Conservation (phyloP, 92 coral and sea anemone genomes). For the Palythoa grandiflora region DNA sequence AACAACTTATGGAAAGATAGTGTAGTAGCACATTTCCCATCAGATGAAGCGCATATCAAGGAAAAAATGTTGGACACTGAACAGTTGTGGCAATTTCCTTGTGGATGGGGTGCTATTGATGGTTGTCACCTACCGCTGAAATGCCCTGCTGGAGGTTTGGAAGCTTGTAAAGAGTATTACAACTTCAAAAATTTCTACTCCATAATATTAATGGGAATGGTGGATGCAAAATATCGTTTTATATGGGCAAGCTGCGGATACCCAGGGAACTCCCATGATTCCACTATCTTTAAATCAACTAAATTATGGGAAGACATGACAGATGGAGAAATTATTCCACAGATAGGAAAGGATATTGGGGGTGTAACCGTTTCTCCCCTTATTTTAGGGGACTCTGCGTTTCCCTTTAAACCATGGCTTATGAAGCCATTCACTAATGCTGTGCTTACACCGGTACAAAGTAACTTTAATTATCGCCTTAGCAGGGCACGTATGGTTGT, state of each 20-base stretch:
- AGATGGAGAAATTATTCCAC: conserved; percentile 43
- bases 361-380: conserved; percentile 43
- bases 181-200: conserved; percentile 65
- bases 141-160: conserved; percentile 65
- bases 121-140: conserved; percentile 66
- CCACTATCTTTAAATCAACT: conserved; percentile 59
- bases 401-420: conserved; percentile 54
- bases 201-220: conserved; percentile 69
- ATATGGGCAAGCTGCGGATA: conserved; percentile 61
- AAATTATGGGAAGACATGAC: conserved; percentile 49
- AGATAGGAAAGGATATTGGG: conserved; percentile 48
- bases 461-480: conserved; percentile 55
- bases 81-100: conserved; percentile 70
- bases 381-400: conserved; percentile 55
- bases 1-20: conserved; percentile 41
- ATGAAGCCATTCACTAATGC: conserved; percentile 70
- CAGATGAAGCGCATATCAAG: conserved; percentile 28
- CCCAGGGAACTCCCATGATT: conserved; percentile 64
- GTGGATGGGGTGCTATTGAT: conserved; percentile 67
- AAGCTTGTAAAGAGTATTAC: conserved; percentile 63
- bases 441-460: conserved; percentile 61
- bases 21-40: conserved; percentile 46
- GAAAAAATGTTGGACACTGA: conserved; percentile 65
- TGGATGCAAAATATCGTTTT: conserved; percentile 62
- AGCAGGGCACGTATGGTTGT: conserved; percentile 61